A percentile compares a stretch with the other conserved stretches of the same genome.
Conservation (phyloP, 1,140 invertebrate genomes). For the Xylocopa sonorina region DNA sequence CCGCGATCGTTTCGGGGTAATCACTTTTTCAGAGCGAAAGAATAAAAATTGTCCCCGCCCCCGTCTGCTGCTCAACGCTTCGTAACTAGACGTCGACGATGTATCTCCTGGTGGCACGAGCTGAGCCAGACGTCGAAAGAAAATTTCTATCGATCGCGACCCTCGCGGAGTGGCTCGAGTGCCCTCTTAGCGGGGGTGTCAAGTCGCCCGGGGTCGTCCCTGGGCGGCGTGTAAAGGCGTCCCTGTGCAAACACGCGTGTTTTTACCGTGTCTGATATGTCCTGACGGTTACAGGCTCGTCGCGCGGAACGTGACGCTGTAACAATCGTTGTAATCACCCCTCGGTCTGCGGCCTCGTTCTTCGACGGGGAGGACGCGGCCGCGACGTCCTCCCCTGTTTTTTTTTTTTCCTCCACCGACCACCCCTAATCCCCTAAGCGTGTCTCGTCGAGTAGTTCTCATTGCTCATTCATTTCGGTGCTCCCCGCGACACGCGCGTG, state of each 20-base stretch:
- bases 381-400: too few relatives aligned
- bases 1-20: neutral
- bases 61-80: neutral
- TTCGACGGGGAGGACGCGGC: constrained; percentile 35
- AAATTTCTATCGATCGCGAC: constrained; percentile 32
- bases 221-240: constrained; percentile 41
- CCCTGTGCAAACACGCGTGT: constrained; percentile 35
- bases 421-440: constrained; percentile 8
- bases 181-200: constrained; percentile 28
- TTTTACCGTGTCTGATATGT: constrained; percentile 42
- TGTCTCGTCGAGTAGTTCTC: constrained; percentile 12
- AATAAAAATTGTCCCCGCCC: neutral
- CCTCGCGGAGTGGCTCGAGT: constrained; percentile 27
- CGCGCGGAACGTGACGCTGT: constrained; percentile 20
- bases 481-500: constrained; percentile 1
- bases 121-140: constrained; percentile 1
- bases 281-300: constrained; percentile 12
- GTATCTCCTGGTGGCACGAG: too few relatives aligned
- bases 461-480: constrained; percentile 28
- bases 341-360: constrained; percentile 8
- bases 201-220: constrained; percentile 15
- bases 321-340: constrained; percentile 39
- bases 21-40: neutral
- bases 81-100: neutral
- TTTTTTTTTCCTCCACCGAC: neutral